Conservation (phyloP, 92 coral and sea anemone genomes). For the Zoanthus solanderi region DNA sequence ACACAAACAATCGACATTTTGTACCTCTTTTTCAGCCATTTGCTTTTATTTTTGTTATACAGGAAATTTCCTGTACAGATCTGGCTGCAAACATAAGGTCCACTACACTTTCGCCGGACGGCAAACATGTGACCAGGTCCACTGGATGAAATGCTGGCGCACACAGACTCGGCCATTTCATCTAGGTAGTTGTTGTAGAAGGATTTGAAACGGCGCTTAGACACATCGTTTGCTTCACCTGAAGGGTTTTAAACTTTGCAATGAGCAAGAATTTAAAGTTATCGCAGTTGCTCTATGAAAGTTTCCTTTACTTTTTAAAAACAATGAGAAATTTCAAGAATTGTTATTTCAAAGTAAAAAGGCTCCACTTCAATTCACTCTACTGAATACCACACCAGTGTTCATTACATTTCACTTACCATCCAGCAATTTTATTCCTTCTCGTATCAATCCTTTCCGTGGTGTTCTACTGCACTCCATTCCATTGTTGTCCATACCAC, state of each 20-base stretch:
- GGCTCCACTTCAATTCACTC: no score
- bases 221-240: not conserved
- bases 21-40: constrained; percentile 30
- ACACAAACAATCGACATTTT: not conserved
- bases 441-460: no score
- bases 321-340: no score
- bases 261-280: not conserved
- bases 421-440: no score
- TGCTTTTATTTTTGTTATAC: not conserved
- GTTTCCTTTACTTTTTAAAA: no score
- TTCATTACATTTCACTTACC: no score
- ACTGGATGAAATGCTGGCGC: constrained; percentile 26
- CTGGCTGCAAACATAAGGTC: not conserved
- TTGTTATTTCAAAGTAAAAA: no score
- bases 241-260: not conserved
- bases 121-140: constrained; percentile 37
- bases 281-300: no score
- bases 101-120: constrained; percentile 34
- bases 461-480: no score
- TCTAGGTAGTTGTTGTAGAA: constrained; percentile 38
- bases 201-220: constrained; percentile 26
- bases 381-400: no score
- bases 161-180: constrained; percentile 32
- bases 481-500: no score
- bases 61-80: constrained; percentile 19